Base-by-base conservation (phyloP, 2,113 vertebrate genomes). In the Alosa alosa region DNA sequence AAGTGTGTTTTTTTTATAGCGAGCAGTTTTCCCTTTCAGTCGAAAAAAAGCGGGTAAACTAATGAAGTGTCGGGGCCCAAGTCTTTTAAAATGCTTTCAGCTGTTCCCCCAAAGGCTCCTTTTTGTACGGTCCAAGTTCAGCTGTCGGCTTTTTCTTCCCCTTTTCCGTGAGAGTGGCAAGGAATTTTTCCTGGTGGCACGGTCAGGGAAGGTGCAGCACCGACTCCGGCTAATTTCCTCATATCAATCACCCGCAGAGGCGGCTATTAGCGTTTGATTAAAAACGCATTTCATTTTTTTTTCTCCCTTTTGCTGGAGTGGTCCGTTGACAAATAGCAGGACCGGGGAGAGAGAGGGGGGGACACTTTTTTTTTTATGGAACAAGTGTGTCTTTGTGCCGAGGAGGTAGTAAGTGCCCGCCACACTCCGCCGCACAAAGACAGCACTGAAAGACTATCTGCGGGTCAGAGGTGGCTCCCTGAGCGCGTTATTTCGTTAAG, bases 361-460 rank as follows among this genome's bases (percentile, higher is more conserved):
- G 45, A 82, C 64, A 82, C 84, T 86, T 78, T 78, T 78, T 78
- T 39, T 78, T 39, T 41, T 39, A 4, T 45, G 6, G 39, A 86
- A 91, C 86, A 93, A 89, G 81, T 78, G 31, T 49, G 49, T 87
- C 88, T 92, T 89, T 91, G 90, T 91, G 82, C 47, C 82, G 52
- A 81, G 52, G 39, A 52, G 55, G 87, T 39, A 20, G 11, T 84
- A 44, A n/a, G n/a, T 39, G 81, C 81, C 17, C 39, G 49, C 81
- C 44, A 39, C 25, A 64, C 31, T 75, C 4, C 36, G 8, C 15
- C 45, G 41, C n/a, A 84, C 78, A 86, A 88, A 88, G 84, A 84
- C 72, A 47, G 17, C 49, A 81, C 44, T 89, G 86, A 88, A 82
- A 86, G 87, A 64, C 46, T 68, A 47, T 36, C 39, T 45, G 36